These are phyloP conservation scores for Mustela lutreola DNA, from an alignment of 2,113 vertebrate genomes.

Conservation along the genomic window DNA sequence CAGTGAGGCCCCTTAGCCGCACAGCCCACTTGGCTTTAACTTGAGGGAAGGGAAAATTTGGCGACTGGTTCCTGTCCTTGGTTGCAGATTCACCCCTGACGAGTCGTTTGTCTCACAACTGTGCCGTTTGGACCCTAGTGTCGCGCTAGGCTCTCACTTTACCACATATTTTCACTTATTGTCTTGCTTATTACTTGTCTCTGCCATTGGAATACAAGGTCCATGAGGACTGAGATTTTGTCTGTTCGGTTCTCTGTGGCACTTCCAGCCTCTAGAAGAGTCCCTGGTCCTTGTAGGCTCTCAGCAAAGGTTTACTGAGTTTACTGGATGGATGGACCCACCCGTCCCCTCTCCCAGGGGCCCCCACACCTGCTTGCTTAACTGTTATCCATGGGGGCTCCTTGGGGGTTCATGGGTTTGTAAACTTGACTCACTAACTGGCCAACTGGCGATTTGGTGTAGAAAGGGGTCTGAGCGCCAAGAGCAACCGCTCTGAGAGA, in stretches of 20 bases:
- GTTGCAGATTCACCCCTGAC: not conserved
- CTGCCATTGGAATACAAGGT: not conserved
- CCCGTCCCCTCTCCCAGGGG: not conserved
- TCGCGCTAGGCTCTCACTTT: not conserved
- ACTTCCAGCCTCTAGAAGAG: not conserved
- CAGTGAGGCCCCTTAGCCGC: not conserved
- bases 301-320: not conserved
- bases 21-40: not conserved
- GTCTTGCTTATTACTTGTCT: not conserved
- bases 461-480: not conserved
- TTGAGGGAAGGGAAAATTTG: not conserved
- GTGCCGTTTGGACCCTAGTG: not conserved
- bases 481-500: not conserved
- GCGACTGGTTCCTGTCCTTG: not conserved
- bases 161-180: not conserved
- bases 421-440: not conserved
- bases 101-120: not conserved
- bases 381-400: not conserved
- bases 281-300: not conserved
- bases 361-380: not conserved
- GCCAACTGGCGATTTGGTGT: not conserved
- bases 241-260: not conserved
- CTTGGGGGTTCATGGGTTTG: not conserved
- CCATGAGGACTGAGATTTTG: not conserved
- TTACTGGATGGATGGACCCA: not conserved